Base-by-base conservation (phyloP, 2,888 invertebrate species). In the Trachelus iudaicus region DNA sequence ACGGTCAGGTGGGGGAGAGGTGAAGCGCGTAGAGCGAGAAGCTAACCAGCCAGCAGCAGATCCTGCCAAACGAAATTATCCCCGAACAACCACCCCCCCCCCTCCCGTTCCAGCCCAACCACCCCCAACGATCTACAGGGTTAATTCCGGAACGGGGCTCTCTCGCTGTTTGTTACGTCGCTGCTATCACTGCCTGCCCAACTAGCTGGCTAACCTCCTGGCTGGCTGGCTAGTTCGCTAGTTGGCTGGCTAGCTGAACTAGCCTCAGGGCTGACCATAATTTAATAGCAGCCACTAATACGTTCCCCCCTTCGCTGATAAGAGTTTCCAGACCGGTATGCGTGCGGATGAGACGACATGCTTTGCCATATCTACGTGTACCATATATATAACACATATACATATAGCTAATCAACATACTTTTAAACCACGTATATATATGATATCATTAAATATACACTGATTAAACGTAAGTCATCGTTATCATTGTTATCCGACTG, bases 201-300 rank as follows among this genome's bases (percentile, higher is more conserved):
- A 15, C 40, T 40, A 15, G 40, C 40, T 40, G 6, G 40, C 40
- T 40, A 40, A 40, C 40, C 40, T 40, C 40, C 40, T 40, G 15
- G 40, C 40, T 40, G 40, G 15, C 40, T 40, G 40, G 40, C 40
- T 40, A 40, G 40, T 40, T 40, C 15, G 40, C 40, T 40, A 40
- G 40, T 40, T 40, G 40, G 40, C 40, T 40, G 40, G 40, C 40
- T 40, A 40, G 40, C 40, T 15, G 69, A 15, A 15, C 79, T 79
- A 77, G 87, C 89, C 87, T 85, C 82, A 40, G 81, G 89, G 89
- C 88, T 85, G 84, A 83, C 84, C 84, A 88, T 89, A 90, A 90
- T 89, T 90, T 90, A 89, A 90, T 90, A 89, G 89, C 85, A 79
- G 80, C 81, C 85, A 86, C 89, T 90, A 89, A 89, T 89, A 87